These are phyloP conservation scores for Leucozona laternaria DNA, from an alignment of 2,888 invertebrate genomes.

Conservation along the genomic window DNA sequence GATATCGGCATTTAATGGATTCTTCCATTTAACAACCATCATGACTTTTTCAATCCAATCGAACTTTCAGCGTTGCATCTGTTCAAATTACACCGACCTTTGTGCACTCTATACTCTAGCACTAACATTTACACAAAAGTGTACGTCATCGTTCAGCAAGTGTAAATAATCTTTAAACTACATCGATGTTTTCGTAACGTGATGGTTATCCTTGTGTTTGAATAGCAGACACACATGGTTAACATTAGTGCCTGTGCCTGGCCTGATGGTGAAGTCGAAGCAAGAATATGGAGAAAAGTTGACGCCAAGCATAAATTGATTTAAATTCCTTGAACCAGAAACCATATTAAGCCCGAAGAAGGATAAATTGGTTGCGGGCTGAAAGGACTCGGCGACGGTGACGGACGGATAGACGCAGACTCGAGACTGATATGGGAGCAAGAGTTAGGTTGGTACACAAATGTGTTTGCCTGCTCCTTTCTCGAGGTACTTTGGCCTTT, in stretches of 20 bases:
- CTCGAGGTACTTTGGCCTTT: slow-evolving; percentile 26
- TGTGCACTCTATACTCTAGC: neutral
- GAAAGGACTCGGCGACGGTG: neutral
- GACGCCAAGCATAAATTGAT: slow-evolving; percentile 67
- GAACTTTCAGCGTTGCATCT: slow-evolving; percentile 18
- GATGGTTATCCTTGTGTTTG: slow-evolving; percentile 25
- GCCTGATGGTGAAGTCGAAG: slow-evolving; percentile 20
- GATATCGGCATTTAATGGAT: slow-evolving; percentile 23
- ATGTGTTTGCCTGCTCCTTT: slow-evolving; percentile 17
- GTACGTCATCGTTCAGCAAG: slow-evolving; percentile 12
- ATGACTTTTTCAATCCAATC: slow-evolving; percentile 7
- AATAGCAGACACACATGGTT: slow-evolving; percentile 49
- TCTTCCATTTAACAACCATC: slow-evolving; percentile 17
- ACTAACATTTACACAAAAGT: neutral
- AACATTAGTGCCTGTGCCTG: neutral
- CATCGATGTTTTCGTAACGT: slow-evolving; percentile 31
- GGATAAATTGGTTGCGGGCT: slow-evolving; percentile 31
- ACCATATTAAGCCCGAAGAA: slow-evolving; percentile 36
- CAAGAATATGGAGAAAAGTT: slow-evolving; percentile 20
- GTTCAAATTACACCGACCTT: neutral
- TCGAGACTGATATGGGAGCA: neutral
- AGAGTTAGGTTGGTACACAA: neutral
- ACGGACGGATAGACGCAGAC: neutral
- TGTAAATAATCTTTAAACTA: slow-evolving; percentile 58
- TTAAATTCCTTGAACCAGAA: slow-evolving; percentile 48